Base-by-base conservation (phyloP, 2,113 vertebrate species). In the Alouatta palliata region DNA sequence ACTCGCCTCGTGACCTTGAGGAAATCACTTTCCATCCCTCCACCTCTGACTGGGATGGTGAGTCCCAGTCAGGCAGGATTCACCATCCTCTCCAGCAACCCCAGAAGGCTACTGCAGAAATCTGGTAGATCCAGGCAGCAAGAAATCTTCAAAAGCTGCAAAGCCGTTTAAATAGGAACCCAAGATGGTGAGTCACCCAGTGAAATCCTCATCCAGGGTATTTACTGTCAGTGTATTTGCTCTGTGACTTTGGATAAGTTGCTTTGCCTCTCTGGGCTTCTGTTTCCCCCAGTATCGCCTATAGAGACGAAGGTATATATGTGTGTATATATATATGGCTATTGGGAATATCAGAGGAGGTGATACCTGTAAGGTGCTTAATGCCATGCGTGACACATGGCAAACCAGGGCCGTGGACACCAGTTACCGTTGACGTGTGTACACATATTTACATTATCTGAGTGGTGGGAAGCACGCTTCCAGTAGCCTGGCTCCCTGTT, bases 151-250 rank as follows among this genome's bases (percentile, higher is more conserved):
- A 32, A 25, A 54, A 45, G 25, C 54, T 47, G 27, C 35, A 37
- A 9, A 77, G 27, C 17, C 6, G 7, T 32, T 83, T 84, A 19
- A 14, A 2, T 1, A 30, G 56, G 49, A 71, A 45, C 4, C 5
- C 0, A 0, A 64, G 64, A 14, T 16, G 9, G 6, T 45, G 30
- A 21, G 27, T 14, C 13, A 5, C 7, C 3, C 1, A 23, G 19
- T 8, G 45, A 77, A 49, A 35, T 30, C 45, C 37, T 52, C 2
- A 11, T 4, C 23, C 23, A 17, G 1, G 6, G 47, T 1, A 5
- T 3, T 30, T 8, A 1, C 20, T 9, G 43, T 35, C 43, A 0
- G 54, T 0, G 21, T 20, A 30, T 32, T 54, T 8, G 8, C 64
- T 37, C 8, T 47, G 76, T 68, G 76, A 47, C 56, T 27, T 32